These are phyloP conservation scores for Adoxophyes honmai DNA, from an alignment of 1,140 invertebrate species.

Conservation along the genomic window DNA sequence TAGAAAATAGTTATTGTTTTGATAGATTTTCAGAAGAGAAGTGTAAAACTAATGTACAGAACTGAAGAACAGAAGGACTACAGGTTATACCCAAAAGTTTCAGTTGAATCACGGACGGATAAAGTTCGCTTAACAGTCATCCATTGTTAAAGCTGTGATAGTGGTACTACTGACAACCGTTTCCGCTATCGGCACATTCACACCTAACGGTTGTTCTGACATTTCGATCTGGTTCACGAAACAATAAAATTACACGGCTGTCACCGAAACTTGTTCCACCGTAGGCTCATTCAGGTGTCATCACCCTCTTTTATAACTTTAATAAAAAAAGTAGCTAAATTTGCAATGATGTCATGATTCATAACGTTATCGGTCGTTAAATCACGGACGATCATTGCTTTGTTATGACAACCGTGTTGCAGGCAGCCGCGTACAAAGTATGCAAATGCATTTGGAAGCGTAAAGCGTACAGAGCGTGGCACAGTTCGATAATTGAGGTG, in stretches of 20 bases:
- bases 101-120: neutral
- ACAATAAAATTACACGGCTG: slow-evolving; percentile 54
- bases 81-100: no score
- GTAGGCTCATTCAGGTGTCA: slow-evolving; percentile 40
- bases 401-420: neutral
- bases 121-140: slow-evolving; percentile 6
- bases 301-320: slow-evolving; percentile 30
- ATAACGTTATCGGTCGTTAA: no score
- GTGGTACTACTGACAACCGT: slow-evolving; percentile 27
- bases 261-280: slow-evolving; percentile 40
- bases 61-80: no score
- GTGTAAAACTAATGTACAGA: no score
- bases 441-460: neutral
- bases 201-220: slow-evolving; percentile 58
- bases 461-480: neutral
- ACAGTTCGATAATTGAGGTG: neutral
- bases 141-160: neutral
- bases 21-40: no score
- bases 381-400: no score
- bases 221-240: slow-evolving; percentile 60
- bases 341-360: neutral
- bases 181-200: slow-evolving; percentile 57
- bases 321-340: slow-evolving; percentile 8
- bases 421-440: neutral
- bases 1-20: no score